Percentiles rank a stretch among this genome's conserved stretches.
phyloP scores from a whole-genome alignment of 2,888 invertebrate genomes.

The Acholoe squamosa region DNA sequence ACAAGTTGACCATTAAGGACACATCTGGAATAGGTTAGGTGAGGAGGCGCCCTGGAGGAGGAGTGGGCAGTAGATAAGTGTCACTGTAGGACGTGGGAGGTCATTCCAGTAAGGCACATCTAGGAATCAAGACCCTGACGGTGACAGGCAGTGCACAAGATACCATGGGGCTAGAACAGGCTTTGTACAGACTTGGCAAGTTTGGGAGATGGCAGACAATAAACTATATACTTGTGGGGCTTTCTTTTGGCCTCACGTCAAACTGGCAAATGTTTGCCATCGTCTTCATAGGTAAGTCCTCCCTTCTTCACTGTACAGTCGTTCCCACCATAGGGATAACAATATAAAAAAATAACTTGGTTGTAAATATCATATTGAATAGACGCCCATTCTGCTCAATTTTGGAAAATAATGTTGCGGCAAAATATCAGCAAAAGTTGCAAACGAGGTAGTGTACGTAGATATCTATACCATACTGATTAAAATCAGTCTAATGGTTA shows the following conservation, averaged over 20 bases:
- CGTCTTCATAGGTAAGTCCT: conserved; percentile 59
- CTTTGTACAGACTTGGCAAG: conserved; percentile 32
- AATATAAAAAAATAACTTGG: too few relatives aligned
- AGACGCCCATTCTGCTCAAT: too few relatives aligned
- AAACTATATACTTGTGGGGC: conserved; percentile 24
- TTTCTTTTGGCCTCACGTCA: conserved; percentile 42
- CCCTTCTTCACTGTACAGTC: too few relatives aligned
- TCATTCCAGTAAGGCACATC: not conserved
- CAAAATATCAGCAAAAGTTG: too few relatives aligned
- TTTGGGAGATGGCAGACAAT: conserved; percentile 54
- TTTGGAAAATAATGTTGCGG: too few relatives aligned
- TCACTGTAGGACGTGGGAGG: not conserved
- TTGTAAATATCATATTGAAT: too few relatives aligned
- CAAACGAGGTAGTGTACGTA: too few relatives aligned
- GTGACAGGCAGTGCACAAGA: not conserved
- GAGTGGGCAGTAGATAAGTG: not conserved
- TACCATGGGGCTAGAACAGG: conserved; percentile 58
- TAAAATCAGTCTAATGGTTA: too few relatives aligned
- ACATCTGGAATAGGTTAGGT: not conserved
- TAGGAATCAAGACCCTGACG: not conserved
- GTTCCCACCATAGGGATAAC: too few relatives aligned
- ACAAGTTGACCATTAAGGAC: not conserved
- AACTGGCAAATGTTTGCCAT: conserved; percentile 62
- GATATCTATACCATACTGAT: too few relatives aligned
- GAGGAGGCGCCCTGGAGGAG: not conserved